Evolutionary conservation across 2,113 vertebrate genomes (phyloP), one percentile per base, ranked within the genome.

Genomic region (Clarias magur): DNA sequence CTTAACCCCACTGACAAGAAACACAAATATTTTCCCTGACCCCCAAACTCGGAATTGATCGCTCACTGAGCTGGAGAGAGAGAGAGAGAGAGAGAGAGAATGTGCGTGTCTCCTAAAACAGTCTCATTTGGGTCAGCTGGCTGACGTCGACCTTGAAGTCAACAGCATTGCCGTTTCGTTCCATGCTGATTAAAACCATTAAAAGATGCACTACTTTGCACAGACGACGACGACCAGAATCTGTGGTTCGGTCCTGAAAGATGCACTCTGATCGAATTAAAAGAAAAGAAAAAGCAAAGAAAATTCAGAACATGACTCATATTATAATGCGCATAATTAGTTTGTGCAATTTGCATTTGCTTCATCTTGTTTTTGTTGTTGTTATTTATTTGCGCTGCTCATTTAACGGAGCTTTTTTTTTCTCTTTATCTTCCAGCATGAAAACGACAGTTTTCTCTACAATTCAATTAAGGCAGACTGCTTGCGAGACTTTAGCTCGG

Each of bases 1-100:
- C 81, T 89, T 65, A 86, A 86, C 85, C 85, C 75, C 62, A 67
- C 57, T 89, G 85, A 86, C 80, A 86, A 59, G n/a, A 59, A 88
- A 82, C 72, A 86, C 82, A 86, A 88, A 88, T 86, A 79, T 83
- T 75, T 88, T 88, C 67, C 53, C 85, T 59, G 80, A 86, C 80
- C 84, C 80, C 68, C 48, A 81, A 88, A 88, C 83, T 73, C 76
- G n/a, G 78, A 88, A 82, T 80, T 82, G 88, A 88, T 86, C 54
- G 53, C 54, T 72, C 65, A 82, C 68, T 81, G 83, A 27, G 38
- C 83, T 76, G 56, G 25, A 65, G 63, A 68, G 62, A 53, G 72
- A 53, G 21, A 78, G 34, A 34, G 67, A 2, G 67, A 34, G 67
- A 11, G 67, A 34, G 27, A 5, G 67, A 30, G 27, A 16, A 17